A percentile compares a stretch with the other conserved stretches of the same genome.
phyloP scores from a whole-genome alignment of 2,888 invertebrate genomes.

The Agriopis aurantiaria region DNA sequence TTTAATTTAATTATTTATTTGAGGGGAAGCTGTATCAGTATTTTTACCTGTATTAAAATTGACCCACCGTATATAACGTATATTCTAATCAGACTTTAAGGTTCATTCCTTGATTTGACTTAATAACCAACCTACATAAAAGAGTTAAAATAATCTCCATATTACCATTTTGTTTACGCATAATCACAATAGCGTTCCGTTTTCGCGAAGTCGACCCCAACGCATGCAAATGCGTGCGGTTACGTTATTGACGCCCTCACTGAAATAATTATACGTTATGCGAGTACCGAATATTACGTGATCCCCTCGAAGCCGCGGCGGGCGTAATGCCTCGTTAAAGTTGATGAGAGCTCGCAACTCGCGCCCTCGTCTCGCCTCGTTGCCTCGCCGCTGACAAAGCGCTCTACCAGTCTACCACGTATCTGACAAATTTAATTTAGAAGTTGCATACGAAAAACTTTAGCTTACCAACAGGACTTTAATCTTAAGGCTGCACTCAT shows the following conservation, averaged over 20 bases:
- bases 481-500: no score
- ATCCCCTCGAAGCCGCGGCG: conserved; percentile 63
- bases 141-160: neutral
- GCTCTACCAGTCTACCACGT: conserved; percentile 27
- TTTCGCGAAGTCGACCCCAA: conserved; percentile 57
- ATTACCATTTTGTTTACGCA: conserved; percentile 28
- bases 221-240: conserved; percentile 73
- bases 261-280: conserved; percentile 83
- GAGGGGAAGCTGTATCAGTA: no score
- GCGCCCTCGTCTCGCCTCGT: conserved; percentile 63
- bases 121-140: neutral
- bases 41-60: no score
- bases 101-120: neutral
- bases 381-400: conserved; percentile 58
- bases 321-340: conserved; percentile 83
- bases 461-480: neutral
- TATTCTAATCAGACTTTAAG: no score
- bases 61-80: no score
- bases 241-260: conserved; percentile 78
- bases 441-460: neutral
- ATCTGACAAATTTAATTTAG: conserved; percentile 51
- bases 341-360: conserved; percentile 81
- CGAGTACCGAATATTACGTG: conserved; percentile 80
- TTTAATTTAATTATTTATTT: no score
- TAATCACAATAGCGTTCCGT: conserved; percentile 37